Evolutionary conservation across 2,797 vertebrate genomes (phyloP).

Genomic region (Aythya fuligula): DNA sequence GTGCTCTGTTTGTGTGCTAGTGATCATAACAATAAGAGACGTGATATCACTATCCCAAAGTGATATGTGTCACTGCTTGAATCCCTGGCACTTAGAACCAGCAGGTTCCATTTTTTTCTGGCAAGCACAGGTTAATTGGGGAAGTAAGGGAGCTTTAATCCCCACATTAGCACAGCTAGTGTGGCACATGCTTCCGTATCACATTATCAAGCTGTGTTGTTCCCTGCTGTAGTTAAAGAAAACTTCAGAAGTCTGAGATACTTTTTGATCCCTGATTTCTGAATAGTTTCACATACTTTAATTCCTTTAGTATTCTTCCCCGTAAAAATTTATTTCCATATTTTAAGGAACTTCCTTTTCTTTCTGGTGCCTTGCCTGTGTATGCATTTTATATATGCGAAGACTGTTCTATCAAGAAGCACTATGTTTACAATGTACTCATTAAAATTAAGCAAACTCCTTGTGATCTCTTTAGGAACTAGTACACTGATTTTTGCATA

Average conservation of each 20-base stretch:
- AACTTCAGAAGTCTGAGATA: background rate
- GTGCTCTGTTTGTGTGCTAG: background rate
- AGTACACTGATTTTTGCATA: conserved; percentile 37
- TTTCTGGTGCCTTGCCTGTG: background rate
- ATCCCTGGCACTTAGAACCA: background rate
- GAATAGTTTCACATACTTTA: background rate
- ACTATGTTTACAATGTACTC: conserved; percentile 27
- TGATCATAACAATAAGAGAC: background rate
- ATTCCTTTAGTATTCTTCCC: background rate
- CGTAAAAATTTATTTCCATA: background rate
- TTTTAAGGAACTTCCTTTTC: background rate
- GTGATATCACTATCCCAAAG: background rate
- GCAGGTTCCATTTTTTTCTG: background rate
- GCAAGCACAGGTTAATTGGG: background rate
- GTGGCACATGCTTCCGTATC: background rate
- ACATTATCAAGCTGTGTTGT: background rate
- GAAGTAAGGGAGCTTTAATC: background rate
- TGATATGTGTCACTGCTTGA: background rate
- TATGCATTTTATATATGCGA: conserved; percentile 49
- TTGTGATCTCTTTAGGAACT: conserved; percentile 58
- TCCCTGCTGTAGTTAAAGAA: background rate
- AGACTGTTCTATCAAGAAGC: conserved; percentile 59
- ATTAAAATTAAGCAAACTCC: conserved; percentile 64
- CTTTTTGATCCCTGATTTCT: background rate
- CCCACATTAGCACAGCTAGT: background rate